Percentiles rank a stretch among this genome's conserved stretches.
Evolutionary conservation across 1,140 invertebrate genomes (phyloP).

Genomic region (Tetragnatha versicolor): DNA sequence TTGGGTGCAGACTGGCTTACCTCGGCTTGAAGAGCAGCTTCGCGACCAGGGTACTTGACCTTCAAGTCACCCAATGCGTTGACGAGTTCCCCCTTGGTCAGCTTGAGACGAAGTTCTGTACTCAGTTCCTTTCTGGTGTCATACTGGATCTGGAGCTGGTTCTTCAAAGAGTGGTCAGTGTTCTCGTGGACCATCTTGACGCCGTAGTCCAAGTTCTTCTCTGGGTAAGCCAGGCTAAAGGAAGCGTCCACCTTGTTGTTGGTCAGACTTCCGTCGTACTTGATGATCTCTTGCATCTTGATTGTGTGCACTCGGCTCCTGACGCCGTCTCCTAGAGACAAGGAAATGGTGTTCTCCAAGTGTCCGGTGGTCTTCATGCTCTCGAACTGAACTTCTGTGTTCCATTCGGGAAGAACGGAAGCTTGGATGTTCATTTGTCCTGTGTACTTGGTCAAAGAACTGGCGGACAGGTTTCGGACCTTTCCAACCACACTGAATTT

Average conservation of each 20-base stretch:
- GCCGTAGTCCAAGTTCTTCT: constrained; percentile 46
- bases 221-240: constrained; percentile 37
- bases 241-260: constrained; percentile 36
- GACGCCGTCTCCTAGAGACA: constrained; percentile 50
- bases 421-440: constrained; percentile 45
- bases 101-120: constrained; percentile 4
- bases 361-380: constrained; percentile 58
- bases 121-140: background rate
- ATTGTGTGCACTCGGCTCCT: constrained; percentile 45
- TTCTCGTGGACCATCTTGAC: constrained; percentile 42
- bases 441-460: constrained; percentile 57
- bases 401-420: constrained; percentile 58
- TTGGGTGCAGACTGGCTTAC: constrained; percentile 20
- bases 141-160: constrained; percentile 30
- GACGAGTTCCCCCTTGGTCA: background rate
- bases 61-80: constrained; percentile 12
- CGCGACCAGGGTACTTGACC: constrained; percentile 31
- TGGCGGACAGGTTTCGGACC: constrained; percentile 58
- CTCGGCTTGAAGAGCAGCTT: constrained; percentile 4
- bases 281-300: constrained; percentile 50
- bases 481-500: constrained; percentile 54
- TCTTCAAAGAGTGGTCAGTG: constrained; percentile 21
- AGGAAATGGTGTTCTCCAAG: constrained; percentile 58
- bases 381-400: constrained; percentile 59
- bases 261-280: constrained; percentile 30